Base-by-base conservation (phyloP, 2,797 vertebrate species). In the Enteromius argenteus region DNA sequence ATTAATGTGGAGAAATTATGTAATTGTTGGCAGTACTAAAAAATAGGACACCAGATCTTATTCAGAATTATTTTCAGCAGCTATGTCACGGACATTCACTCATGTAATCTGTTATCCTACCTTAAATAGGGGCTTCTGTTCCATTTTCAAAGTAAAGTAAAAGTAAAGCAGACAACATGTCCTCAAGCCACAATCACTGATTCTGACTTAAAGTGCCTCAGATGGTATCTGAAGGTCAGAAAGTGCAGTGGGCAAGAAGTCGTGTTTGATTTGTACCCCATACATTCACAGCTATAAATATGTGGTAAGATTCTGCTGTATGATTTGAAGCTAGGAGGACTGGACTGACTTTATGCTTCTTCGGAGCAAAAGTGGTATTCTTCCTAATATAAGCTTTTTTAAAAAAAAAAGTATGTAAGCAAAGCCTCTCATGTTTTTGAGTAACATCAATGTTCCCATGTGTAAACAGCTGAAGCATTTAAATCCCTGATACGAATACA, bases 171-270 rank as follows among this genome's bases (percentile, higher is more conserved):
- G 32, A 49, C 72, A 74, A 19, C 19, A 74, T 53, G 30, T 53
- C 72, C 49, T 74, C 49, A 37, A 74, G 30, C 49, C 72, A 56
- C 30, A 74, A 74, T 56, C 72, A 74, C 72, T 35, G 19, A 53
- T 74, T 74, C 30, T 74, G 46, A 53, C 11, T 74, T 53, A 74
- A 73, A 73, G 72, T 53, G 30, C 32, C 19, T 42, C 53, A 66
- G 27, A 66, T 49, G 32, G 42, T 49, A 56, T 56, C 49, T 56
- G 30, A 74, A 56, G 49, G 49, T 66, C 58, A 66, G 60, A 46
- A 44, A 49, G 10, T 66, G 27, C 27, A 49, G 42, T 4, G 15
- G n/a, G n/a, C 32, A 56, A 39, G 32, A 46, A 69, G 46, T 80
- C 64, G 15, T 3, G 30, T 67, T 30, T 79, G 27, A 79, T 79